Evolutionary conservation across 1,140 invertebrate species (phyloP), one percentile per base, ranked within the genome.

Genomic region (Nixonia krombeini): DNA sequence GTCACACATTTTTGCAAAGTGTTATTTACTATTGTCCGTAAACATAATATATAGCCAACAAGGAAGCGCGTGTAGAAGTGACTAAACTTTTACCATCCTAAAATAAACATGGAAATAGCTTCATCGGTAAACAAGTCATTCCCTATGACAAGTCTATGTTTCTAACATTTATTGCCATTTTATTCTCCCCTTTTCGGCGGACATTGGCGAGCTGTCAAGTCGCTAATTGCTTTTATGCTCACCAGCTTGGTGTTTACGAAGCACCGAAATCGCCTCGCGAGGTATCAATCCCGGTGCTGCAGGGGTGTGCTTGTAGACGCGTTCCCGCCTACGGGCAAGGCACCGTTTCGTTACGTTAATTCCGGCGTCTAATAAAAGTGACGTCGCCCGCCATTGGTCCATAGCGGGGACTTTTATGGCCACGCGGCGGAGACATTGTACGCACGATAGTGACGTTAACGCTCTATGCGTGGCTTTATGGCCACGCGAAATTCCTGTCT

Each of bases 401-500:
- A 29, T 42, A 38, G 28, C 21, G 37, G 29, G 25, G 21, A 31
- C 63, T 70, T 73, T 74, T 74, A 59, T 61, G 47, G 12, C n/a
- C 7, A 3, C 33, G 33, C 12, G 2, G 46, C 55, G 41, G 42
- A 50, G 65, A 61, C 53, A 62, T 68, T 33, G 59, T 67, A 29
- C 31, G 59, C 35, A 42, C 25, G 75, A 70, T 72, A 64, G 31
- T 52, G 71, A 41, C 72, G 66, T 61, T 66, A 64, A 42, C 38
- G 52, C 55, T 42, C 17, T 46, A 26, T 40, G 23, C 25, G 21
- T 46, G 53, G 50, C 45, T 82, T 83, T 83, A 81, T 82, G 78
- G 74, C 67, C 59, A 74, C 68, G 81, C 77, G 78, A 84, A 81
- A 84, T 84, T 84, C 81, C 74, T 68, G 45, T 59, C 49, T 72